Percentiles rank a stretch among this genome's conserved stretches.
Conservation (phyloP, 2,797 vertebrate species). For the Sitta carolinensis region DNA sequence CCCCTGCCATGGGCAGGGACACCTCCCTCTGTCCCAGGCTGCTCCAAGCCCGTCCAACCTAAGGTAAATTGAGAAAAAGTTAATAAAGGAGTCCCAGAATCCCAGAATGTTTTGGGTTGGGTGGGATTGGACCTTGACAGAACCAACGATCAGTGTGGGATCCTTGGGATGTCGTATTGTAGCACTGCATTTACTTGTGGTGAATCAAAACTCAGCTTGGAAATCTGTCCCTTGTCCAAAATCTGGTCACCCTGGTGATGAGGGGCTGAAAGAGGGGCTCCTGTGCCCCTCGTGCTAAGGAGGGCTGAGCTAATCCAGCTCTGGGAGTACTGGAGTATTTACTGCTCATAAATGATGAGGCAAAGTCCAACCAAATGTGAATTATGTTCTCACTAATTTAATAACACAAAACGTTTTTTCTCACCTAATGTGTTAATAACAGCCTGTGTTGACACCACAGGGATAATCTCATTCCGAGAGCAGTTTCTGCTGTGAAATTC, state of each 20-base stretch:
- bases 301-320: not conserved
- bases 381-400: constrained; percentile 56
- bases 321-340: constrained; percentile 39
- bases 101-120: not conserved
- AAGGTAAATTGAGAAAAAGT: not conserved
- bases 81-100: not conserved
- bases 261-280: not conserved
- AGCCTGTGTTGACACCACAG: constrained; percentile 47
- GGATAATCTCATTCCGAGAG: not conserved
- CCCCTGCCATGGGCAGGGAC: not conserved
- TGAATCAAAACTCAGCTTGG: not conserved
- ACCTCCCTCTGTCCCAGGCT: rapidly evolving
- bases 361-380: constrained; percentile 33
- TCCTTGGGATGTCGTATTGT: rapidly evolving
- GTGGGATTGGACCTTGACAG: not conserved
- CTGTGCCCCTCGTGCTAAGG: not conserved
- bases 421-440: constrained; percentile 61
- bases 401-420: constrained; percentile 54
- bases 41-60: not conserved
- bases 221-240: not conserved
- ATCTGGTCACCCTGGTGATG: not conserved
- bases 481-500: not conserved
- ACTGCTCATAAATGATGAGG: constrained; percentile 55
- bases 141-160: rapidly evolving
- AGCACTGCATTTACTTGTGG: rapidly evolving